These are phyloP conservation scores for Ennomos erosarius DNA, from an alignment of 2,888 invertebrate species.

Conservation along the genomic window DNA sequence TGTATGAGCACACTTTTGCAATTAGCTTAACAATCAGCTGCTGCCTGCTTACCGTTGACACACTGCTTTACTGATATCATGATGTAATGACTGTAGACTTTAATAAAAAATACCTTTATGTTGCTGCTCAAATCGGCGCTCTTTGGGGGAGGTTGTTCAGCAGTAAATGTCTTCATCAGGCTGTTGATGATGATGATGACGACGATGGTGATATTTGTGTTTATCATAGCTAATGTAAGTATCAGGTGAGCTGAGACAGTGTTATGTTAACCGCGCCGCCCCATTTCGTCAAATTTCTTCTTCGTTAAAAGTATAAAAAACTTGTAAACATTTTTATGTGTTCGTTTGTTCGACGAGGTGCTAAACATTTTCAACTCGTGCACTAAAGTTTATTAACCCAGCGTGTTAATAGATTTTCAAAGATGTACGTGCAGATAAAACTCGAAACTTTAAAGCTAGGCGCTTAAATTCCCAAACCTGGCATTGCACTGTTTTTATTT, in stretches of 20 bases:
- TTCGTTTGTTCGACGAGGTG: background rate
- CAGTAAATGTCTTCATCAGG: too few species aligned
- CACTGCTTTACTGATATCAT: slow-evolving; percentile 26
- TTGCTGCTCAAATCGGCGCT: too few species aligned
- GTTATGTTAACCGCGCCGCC: too few species aligned
- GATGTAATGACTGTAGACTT: background rate
- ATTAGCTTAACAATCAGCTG: slow-evolving; percentile 61
- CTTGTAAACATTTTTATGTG: slow-evolving; percentile 6
- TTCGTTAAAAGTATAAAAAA: slow-evolving; percentile 1
- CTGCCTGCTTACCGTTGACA: slow-evolving; percentile 37
- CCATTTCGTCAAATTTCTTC: too few species aligned
- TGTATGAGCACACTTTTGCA: slow-evolving; percentile 62
- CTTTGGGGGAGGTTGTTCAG: too few species aligned
- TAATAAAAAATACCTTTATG: too few species aligned
- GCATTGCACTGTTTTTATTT: slow-evolving; percentile 38
- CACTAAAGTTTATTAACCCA: slow-evolving; percentile 15
- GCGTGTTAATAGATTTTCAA: slow-evolving; percentile 19
- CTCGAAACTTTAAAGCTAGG: slow-evolving; percentile 13
- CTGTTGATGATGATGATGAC: too few species aligned
- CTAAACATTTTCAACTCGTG: slow-evolving; percentile 7
- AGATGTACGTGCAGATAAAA: slow-evolving; percentile 21
- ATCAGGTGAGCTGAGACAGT: too few species aligned
- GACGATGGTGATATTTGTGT: too few species aligned
- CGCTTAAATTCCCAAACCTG: slow-evolving; percentile 29
- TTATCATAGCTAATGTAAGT: too few species aligned